Evolutionary conservation across 1,140 invertebrate species (phyloP).

Genomic region (Oncopeltus fasciatus): DNA sequence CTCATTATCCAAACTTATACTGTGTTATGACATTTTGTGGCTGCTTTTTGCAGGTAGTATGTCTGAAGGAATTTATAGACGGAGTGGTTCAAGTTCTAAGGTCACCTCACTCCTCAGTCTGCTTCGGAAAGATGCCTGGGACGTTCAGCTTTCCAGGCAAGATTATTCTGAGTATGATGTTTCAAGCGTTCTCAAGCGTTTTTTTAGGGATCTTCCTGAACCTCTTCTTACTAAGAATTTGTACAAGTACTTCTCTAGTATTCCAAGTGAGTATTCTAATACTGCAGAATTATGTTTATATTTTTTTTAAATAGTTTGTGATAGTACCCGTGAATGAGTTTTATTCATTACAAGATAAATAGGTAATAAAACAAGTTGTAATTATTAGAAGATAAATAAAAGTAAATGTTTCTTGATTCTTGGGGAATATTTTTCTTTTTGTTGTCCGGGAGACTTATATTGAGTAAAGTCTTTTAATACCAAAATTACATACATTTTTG

Average conservation of each 20-base stretch:
- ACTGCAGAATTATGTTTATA: no score
- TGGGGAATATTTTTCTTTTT: no score
- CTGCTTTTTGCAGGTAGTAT: conserved; percentile 61
- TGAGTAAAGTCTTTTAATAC: no score
- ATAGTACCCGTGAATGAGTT: no score
- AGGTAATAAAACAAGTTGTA: no score
- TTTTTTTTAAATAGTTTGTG: not conserved
- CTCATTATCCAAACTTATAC: no score
- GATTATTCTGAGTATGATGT: conserved; percentile 74
- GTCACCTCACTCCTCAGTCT: conserved; percentile 54
- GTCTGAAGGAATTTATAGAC: conserved; percentile 72
- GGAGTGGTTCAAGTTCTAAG: conserved; percentile 58
- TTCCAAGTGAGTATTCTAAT: conserved; percentile 19
- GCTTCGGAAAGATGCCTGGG: conserved; percentile 67
- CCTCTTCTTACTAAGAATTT: conserved; percentile 44
- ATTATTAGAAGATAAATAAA: no score
- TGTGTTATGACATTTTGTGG: no score
- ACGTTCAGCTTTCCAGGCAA: conserved; percentile 56
- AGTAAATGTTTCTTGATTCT: no score
- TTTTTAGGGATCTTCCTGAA: conserved; percentile 64
- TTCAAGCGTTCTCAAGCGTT: conserved; percentile 66
- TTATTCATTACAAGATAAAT: no score
- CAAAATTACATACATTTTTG: no score
- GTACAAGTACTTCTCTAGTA: conserved; percentile 37
- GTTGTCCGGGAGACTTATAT: no score